Base-by-base conservation (phyloP, 2,113 vertebrate genomes). In the Spea bombifrons region DNA sequence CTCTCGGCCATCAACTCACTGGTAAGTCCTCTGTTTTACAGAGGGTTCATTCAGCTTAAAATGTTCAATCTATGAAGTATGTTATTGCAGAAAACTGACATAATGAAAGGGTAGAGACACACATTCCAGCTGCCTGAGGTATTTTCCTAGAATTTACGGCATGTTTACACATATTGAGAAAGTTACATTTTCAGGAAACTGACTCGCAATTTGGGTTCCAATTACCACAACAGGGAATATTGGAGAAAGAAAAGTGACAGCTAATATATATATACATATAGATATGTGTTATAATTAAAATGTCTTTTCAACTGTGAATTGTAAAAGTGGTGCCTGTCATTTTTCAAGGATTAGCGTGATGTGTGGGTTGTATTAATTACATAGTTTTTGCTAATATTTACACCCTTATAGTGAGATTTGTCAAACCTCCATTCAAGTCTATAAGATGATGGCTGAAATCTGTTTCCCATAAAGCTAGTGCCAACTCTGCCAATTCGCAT, bases 11-110 rank as follows among this genome's bases (percentile, higher is more conserved):
- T 71, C 85, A 89, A 2, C 87, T 95, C 57, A 83, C 88, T 4
- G 94, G 96, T 97, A 85, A 83, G 92, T 86, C 4, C 75, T 75
- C 0, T 3, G 65, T 63, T 13, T 0, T 57, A 73, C 3, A 80
- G 82, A 76, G 73, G 16, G 50, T 0, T 10, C 72, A 0, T 7
- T 74, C 59, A 73, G 47, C 71, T 77, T 1, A 53, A 55, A 73
- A 45, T 44, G 43, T 3, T 75, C 57, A 66, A 17, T 7, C 30
- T 43, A 64, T 48, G 12, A 57, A 70, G 71, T 75, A 67, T 79
- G 81, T 81, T 67, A 61, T 84, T 66, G 0, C 52, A 67, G 16
- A 50, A 72, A 72, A 73, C 49, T 52, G 15, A 68, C 0, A 69
- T 73, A 17, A 8, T 44, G n/a, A 73, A 12, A 75, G 75, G 0